phyloP scores from a whole-genome alignment of 2,888 invertebrate genomes.

The Incurvaria masculella region DNA sequence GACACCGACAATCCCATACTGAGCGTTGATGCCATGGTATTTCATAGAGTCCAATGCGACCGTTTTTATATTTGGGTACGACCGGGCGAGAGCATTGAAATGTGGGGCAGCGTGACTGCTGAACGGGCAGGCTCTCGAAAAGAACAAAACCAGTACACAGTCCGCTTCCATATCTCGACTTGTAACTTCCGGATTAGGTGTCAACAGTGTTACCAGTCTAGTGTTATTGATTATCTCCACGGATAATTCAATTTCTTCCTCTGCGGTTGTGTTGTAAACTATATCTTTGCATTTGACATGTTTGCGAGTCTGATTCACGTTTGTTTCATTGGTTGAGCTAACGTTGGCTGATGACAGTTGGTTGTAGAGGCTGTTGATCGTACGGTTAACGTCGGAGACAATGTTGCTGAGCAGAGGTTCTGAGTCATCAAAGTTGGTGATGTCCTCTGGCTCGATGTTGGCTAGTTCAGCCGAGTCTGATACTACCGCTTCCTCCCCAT shows the following conservation, averaged over 20 bases:
- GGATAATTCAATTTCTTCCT: slow-evolving; percentile 33
- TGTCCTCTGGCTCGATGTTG: slow-evolving; percentile 18
- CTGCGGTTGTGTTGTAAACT: slow-evolving; percentile 25
- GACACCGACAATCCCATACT: slow-evolving; percentile 88
- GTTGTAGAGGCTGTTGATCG: slow-evolving; percentile 41
- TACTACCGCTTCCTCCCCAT: background rate
- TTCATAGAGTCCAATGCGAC: slow-evolving; percentile 87
- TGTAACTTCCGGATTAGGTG: slow-evolving; percentile 62
- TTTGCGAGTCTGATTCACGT: slow-evolving; percentile 41
- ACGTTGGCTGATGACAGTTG: slow-evolving; percentile 44
- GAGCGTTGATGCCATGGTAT: slow-evolving; percentile 81
- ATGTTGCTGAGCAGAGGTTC: slow-evolving; percentile 45
- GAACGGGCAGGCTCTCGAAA: slow-evolving; percentile 86
- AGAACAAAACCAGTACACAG: slow-evolving; percentile 84
- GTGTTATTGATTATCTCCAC: slow-evolving; percentile 71
- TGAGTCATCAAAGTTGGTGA: slow-evolving; percentile 45
- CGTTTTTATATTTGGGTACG: slow-evolving; percentile 83
- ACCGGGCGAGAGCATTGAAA: slow-evolving; percentile 84
- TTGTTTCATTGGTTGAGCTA: slow-evolving; percentile 37
- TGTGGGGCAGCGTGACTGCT: slow-evolving; percentile 87
- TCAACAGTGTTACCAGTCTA: slow-evolving; percentile 62
- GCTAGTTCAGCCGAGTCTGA: background rate
- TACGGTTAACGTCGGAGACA: slow-evolving; percentile 46
- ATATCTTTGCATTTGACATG: slow-evolving; percentile 44
- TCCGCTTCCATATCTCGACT: slow-evolving; percentile 60